These are phyloP conservation scores for Galerucella nymphaeae DNA, from an alignment of 2,888 invertebrate species.

Conservation along the genomic window DNA sequence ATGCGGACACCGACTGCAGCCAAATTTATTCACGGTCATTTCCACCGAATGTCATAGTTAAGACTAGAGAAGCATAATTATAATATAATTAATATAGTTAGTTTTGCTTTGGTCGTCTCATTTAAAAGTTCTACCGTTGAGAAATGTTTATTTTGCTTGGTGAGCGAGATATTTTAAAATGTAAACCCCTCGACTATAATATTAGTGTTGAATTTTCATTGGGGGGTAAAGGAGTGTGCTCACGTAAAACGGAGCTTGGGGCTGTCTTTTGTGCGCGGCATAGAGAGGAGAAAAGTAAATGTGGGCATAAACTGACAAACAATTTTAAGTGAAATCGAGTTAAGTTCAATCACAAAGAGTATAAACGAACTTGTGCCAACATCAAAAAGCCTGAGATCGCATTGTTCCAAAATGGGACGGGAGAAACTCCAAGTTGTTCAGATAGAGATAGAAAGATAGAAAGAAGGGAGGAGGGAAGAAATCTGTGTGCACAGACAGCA, in stretches of 20 bases:
- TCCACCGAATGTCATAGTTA: too few relatives aligned
- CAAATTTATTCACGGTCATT: too few relatives aligned
- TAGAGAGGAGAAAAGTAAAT: conserved; percentile 30
- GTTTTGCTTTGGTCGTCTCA: too few relatives aligned
- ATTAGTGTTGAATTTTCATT: conserved; percentile 2
- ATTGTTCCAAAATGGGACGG: conserved; percentile 51
- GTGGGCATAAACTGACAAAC: conserved; percentile 50
- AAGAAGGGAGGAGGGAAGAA: conserved; percentile 7
- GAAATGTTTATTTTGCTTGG: too few relatives aligned
- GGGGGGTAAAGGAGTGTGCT: conserved; percentile 5
- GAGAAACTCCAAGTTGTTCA: conserved; percentile 45
- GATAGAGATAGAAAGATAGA: neutral
- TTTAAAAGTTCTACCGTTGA: too few relatives aligned
- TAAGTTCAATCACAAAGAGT: conserved; percentile 55
- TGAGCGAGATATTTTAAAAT: neutral
- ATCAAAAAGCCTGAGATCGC: conserved; percentile 56
- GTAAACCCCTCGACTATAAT: neutral
- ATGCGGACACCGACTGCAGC: too few relatives aligned
- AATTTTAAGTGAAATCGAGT: conserved; percentile 48
- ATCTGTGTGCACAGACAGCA: conserved; percentile 32
- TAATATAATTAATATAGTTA: too few relatives aligned
- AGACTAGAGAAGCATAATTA: too few relatives aligned
- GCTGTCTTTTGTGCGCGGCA: conserved; percentile 17
- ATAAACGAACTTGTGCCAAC: conserved; percentile 54
- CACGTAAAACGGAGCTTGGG: conserved; percentile 19